Percentiles rank a stretch among this genome's conserved stretches.
phyloP scores from a whole-genome alignment of 2,888 invertebrate genomes.

The Clitarchus hookeri region DNA sequence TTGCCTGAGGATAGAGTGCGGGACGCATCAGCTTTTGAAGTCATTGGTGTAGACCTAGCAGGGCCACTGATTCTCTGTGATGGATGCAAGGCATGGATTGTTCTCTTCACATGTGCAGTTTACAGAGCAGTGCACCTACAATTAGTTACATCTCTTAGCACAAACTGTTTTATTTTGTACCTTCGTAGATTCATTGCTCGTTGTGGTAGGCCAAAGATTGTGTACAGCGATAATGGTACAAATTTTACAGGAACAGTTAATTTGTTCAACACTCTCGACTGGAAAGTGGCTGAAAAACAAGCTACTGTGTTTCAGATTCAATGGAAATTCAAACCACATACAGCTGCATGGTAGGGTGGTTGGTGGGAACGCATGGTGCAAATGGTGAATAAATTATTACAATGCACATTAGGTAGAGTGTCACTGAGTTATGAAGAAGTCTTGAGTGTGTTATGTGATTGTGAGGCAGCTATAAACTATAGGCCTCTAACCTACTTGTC shows the following conservation, averaged over 20 bases:
- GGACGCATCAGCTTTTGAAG: too few species aligned
- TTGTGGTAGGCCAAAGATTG: slow-evolving; percentile 48
- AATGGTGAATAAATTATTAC: slow-evolving; percentile 50
- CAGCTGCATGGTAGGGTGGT: slow-evolving; percentile 55
- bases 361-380: slow-evolving; percentile 54
- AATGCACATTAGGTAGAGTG: slow-evolving; percentile 49
- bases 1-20: too few species aligned
- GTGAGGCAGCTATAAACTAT: slow-evolving; percentile 50
- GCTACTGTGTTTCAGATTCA: not conserved
- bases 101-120: slow-evolving; percentile 52
- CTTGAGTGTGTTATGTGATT: slow-evolving; percentile 47
- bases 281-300: not conserved
- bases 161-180: slow-evolving; percentile 48
- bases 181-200: slow-evolving; percentile 48
- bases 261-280: not conserved
- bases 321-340: slow-evolving; percentile 51
- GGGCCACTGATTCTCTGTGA: too few species aligned
- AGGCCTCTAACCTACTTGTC: slow-evolving; percentile 49
- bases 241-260: not conserved
- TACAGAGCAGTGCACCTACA: slow-evolving; percentile 52
- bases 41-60: too few species aligned
- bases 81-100: slow-evolving; percentile 48
- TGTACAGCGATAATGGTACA: slow-evolving; percentile 37
- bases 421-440: slow-evolving; percentile 48
- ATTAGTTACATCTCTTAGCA: slow-evolving; percentile 47